Conservation (phyloP, 2,888 invertebrate genomes). For the Augiades crinisus region DNA sequence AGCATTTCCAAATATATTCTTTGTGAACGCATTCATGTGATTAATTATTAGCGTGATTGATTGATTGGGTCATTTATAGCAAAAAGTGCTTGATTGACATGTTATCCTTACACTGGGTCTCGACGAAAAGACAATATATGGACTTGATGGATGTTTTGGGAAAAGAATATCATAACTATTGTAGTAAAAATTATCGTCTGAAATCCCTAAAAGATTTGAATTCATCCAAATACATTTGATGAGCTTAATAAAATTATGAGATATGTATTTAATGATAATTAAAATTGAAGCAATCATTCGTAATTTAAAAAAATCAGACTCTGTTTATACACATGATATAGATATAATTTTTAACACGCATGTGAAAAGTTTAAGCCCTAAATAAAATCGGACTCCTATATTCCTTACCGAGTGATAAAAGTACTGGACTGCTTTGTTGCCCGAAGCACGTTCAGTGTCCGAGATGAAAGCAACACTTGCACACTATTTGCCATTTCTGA, state of each 20-base stretch:
- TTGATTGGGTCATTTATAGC: not conserved
- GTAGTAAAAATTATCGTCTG: too few species aligned
- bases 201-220: too few species aligned
- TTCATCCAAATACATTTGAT: too few species aligned
- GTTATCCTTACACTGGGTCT: conserved; percentile 1
- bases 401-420: not conserved
- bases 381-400: not conserved
- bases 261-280: too few species aligned
- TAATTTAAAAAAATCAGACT: too few species aligned
- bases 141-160: not conserved
- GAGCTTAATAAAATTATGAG: too few species aligned
- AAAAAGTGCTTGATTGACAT: conserved; percentile 4
- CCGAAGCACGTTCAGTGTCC: conserved; percentile 23
- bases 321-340: too few species aligned
- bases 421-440: conserved; percentile 6
- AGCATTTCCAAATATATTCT: not conserved
- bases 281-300: too few species aligned
- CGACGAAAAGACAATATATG: conserved; percentile 1
- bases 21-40: not conserved
- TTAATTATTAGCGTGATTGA: conserved; percentile 1
- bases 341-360: too few species aligned
- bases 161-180: not conserved
- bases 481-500: conserved; percentile 21
- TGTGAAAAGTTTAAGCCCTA: too few species aligned
- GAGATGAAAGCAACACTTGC: conserved; percentile 12